These are phyloP conservation scores for Eumacrocentrus americanus DNA, from an alignment of 2,888 invertebrate genomes.

Conservation along the genomic window DNA sequence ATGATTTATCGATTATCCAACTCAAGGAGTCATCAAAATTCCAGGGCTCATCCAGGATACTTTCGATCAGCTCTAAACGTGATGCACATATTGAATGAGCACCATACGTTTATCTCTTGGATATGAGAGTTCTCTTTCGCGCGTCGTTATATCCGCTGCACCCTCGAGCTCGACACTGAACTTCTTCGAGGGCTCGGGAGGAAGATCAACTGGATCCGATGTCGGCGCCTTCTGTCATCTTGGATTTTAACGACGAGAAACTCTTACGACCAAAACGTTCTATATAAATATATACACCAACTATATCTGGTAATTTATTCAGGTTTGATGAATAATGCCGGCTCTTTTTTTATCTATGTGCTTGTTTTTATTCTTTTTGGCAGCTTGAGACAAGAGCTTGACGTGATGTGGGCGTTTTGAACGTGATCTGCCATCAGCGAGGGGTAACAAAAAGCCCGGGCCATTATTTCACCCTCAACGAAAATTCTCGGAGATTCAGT, in stretches of 20 bases:
- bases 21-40: conserved; percentile 24
- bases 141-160: conserved; percentile 19
- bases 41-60: conserved; percentile 27
- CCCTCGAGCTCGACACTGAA: conserved; percentile 14
- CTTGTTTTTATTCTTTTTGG: not conserved
- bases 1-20: conserved; percentile 21
- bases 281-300: not conserved
- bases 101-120: conserved; percentile 34
- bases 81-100: conserved; percentile 38
- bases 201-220: conserved; percentile 20
- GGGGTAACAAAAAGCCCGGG: conserved; percentile 22
- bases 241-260: conserved; percentile 9
- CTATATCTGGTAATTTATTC: not conserved
- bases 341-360: not conserved
- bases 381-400: no score
- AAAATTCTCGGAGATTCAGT: conserved; percentile 32
- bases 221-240: conserved; percentile 12
- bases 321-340: not conserved
- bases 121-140: conserved; percentile 16
- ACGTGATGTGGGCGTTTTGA: no score
- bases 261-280: not conserved
- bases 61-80: conserved; percentile 40
- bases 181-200: conserved; percentile 19
- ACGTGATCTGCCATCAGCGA: no score
- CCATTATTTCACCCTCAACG: conserved; percentile 36